Base-by-base conservation (phyloP, 2,797 vertebrate genomes). In the Knipowitschia caucasica region DNA sequence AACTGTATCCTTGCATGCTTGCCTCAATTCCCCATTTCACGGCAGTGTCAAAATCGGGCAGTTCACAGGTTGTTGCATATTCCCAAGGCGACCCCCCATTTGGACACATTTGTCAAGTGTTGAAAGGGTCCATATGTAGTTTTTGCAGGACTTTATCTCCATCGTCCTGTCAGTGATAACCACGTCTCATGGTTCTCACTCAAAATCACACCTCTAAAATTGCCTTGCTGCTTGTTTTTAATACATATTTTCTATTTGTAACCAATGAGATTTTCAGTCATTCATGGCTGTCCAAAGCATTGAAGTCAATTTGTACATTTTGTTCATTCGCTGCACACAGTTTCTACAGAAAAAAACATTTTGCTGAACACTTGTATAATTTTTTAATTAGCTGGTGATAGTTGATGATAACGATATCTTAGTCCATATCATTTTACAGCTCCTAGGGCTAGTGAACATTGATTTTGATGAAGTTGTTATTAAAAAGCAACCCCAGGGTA, bases 11-110 rank as follows among this genome's bases (percentile, higher is more conserved):
- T 56, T 29, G 20, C 46, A 63, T 23, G 43, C 57, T 38, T 38
- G 23, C 21, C 36, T 10, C 57, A 64, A 53, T 52, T 66, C 15
- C 15, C 58, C 10, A 44, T 56, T 60, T 55, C 15, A 39, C 45
- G 38, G 60, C 55, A 20, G 50, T 61, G 53, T 73, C 62, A 71
- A 68, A 74, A 47, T 23, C 27, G 65, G 59, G 75, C 73, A 39
- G 62, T 71, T 80, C 55, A 39, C 49, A 62, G 59, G 49, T 68
- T 59, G 45, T 38, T 30, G 34, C 17, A 27, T 50, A 68, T 54
- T 75, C 70, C 64, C 65, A 49, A 3, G 59, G 34, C 50, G 47
- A 30, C 34, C 38, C 50, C 26, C 23, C 71, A 74, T 56, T 71
- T 62, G 60, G 30, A 36, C 18, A 51, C 17, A 43, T 39, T 58